These are phyloP conservation scores for Sphyrna mokarran DNA, from an alignment of 2,113 vertebrate genomes.

Conservation along the genomic window DNA sequence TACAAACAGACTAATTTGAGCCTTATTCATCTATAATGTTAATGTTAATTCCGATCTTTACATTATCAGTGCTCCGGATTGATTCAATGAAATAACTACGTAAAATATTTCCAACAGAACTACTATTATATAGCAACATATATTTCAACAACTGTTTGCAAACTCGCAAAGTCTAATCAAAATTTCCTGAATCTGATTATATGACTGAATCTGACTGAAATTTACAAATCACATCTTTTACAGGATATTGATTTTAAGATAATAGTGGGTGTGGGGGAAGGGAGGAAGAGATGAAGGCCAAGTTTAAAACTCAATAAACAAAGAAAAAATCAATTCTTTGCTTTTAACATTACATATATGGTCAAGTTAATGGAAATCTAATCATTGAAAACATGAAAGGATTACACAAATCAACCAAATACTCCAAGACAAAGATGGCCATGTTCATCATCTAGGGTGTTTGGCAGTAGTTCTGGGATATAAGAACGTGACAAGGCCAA, in stretches of 20 bases:
- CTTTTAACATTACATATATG: not conserved
- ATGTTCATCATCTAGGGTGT: not conserved
- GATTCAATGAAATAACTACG: not conserved
- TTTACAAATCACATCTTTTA: not conserved
- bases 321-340: constrained; percentile 4
- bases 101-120: not conserved
- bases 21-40: not conserved
- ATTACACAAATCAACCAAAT: not conserved
- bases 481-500: not conserved
- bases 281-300: not conserved
- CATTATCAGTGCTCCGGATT: not conserved
- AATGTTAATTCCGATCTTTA: not conserved
- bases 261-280: not conserved
- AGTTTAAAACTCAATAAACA: not conserved
- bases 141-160: not conserved
- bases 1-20: not conserved
- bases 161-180: not conserved
- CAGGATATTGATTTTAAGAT: not conserved
- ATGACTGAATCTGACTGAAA: not conserved
- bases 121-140: not conserved
- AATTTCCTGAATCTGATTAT: not conserved
- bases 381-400: not conserved
- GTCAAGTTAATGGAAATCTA: not conserved
- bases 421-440: not conserved
- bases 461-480: not conserved